A percentile compares a stretch with the other conserved stretches of the same genome.
Evolutionary conservation across 2,888 invertebrate genomes (phyloP).

Genomic region (Synanthedon vespiformis): DNA sequence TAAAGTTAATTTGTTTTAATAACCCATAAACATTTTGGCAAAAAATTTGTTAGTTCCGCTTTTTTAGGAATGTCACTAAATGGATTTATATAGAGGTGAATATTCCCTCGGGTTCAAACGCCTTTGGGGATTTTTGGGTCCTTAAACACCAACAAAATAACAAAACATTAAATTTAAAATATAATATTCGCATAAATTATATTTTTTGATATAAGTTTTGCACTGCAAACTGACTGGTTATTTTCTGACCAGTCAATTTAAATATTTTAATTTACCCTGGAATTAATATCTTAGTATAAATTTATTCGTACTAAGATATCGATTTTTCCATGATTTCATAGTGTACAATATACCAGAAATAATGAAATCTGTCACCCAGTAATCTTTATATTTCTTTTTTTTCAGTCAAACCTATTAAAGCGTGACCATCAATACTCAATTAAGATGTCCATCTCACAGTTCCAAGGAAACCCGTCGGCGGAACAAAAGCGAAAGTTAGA

Average conservation of each 20-base stretch:
- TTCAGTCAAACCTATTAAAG: conserved; percentile 5
- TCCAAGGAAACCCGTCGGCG: conserved; percentile 15
- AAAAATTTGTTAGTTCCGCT: conserved; percentile 41
- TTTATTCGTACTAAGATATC: too few species aligned
- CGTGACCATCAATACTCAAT: conserved; percentile 7
- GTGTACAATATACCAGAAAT: neutral
- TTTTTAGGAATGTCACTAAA: conserved; percentile 38
- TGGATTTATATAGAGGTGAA: conserved; percentile 19
- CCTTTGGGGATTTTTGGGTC: neutral
- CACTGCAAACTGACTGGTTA: neutral
- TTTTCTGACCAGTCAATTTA: too few species aligned
- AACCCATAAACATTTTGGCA: conserved; percentile 51
- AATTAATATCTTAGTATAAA: too few species aligned
- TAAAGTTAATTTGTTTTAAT: conserved; percentile 60
- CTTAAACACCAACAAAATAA: neutral
- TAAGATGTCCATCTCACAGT: conserved; percentile 13
- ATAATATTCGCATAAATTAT: neutral
- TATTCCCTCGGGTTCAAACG: conserved; percentile 8
- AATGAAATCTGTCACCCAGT: too few species aligned
- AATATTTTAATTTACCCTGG: too few species aligned
- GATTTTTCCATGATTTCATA: neutral
- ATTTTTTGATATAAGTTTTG: neutral
- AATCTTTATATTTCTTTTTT: neutral
- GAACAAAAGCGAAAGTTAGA: conserved; percentile 15
- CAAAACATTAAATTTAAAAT: too few species aligned